Conservation (phyloP, 2,888 invertebrate genomes). For the Ophion ellenae region DNA sequence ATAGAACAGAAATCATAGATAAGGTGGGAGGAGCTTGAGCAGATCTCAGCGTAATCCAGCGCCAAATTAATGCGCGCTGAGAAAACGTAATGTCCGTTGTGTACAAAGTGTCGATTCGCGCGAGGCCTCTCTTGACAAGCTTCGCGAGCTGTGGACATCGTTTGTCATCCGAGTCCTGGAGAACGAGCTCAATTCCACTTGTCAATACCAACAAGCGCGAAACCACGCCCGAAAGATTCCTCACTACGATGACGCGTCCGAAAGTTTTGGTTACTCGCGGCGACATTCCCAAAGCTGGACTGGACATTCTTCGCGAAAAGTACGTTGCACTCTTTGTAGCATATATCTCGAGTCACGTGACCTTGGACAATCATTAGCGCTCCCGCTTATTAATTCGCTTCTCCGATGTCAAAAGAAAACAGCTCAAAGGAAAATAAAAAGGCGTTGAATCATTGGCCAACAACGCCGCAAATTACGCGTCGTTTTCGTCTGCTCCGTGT, state of each 20-base stretch:
- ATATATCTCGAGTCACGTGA: not conserved
- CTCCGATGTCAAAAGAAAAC: not conserved
- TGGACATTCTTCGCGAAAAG: conserved; percentile 88
- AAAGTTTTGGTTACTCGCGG: conserved; percentile 90
- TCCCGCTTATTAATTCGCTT: not conserved
- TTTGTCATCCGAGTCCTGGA: not conserved
- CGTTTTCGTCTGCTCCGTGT: too few species aligned
- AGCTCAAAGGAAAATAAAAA: too few species aligned
- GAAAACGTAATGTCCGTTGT: not conserved
- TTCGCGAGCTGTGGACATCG: not conserved
- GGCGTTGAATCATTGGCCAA: too few species aligned
- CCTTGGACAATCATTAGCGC: not conserved
- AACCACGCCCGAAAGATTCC: conserved; percentile 20
- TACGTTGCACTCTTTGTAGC: conserved; percentile 82
- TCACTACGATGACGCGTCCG: conserved; percentile 79
- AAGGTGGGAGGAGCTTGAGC: not conserved
- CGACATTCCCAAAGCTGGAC: conserved; percentile 87
- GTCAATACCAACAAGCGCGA: not conserved
- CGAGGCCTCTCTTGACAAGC: not conserved
- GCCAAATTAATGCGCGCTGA: not conserved
- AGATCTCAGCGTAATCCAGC: not conserved
- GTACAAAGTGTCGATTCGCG: not conserved
- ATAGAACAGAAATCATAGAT: not conserved
- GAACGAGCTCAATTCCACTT: not conserved
- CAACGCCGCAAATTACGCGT: too few species aligned